A percentile compares a stretch with the other conserved stretches of the same genome.
These are phyloP conservation scores for Neoseiulus cucumeris DNA, from an alignment of 1,140 invertebrate genomes.

Conservation along the genomic window DNA sequence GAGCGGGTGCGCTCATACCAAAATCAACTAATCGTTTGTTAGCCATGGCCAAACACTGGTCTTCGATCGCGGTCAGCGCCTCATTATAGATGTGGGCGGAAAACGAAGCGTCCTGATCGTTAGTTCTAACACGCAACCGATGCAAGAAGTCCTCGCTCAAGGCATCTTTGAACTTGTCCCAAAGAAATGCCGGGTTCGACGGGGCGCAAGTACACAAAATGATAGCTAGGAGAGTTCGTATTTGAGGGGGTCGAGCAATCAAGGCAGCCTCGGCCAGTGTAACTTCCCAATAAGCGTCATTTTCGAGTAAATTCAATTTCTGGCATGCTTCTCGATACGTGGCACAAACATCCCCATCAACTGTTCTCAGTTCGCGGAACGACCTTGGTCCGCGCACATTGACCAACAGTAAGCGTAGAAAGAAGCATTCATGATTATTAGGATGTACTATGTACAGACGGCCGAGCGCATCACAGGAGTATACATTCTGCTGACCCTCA, in stretches of 20 bases:
- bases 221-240: slow-evolving; percentile 29
- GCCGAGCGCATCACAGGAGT: slow-evolving; percentile 19
- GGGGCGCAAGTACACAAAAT: slow-evolving; percentile 18
- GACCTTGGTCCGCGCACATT: slow-evolving; percentile 18
- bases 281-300: slow-evolving; percentile 25
- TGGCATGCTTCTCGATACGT: slow-evolving; percentile 21
- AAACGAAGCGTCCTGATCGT: slow-evolving; percentile 13
- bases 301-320: slow-evolving; percentile 25
- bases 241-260: slow-evolving; percentile 24
- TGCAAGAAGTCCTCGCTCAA: slow-evolving; percentile 16
- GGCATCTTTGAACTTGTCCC: slow-evolving; percentile 14
- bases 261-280: slow-evolving; percentile 24
- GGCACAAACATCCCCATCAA: slow-evolving; percentile 18
- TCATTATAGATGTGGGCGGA: slow-evolving; percentile 13
- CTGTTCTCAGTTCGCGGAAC: slow-evolving; percentile 16
- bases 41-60: not conserved
- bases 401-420: slow-evolving; percentile 20
- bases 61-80: slow-evolving; percentile 10
- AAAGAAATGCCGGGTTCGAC: slow-evolving; percentile 14
- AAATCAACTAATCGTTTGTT: not conserved
- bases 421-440: slow-evolving; percentile 22
- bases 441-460: slow-evolving; percentile 25
- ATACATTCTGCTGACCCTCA: slow-evolving; percentile 18
- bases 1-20: not conserved
- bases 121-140: not conserved